Evolutionary conservation across 2,888 invertebrate genomes (phyloP).

Genomic region (Lymantria dispar): DNA sequence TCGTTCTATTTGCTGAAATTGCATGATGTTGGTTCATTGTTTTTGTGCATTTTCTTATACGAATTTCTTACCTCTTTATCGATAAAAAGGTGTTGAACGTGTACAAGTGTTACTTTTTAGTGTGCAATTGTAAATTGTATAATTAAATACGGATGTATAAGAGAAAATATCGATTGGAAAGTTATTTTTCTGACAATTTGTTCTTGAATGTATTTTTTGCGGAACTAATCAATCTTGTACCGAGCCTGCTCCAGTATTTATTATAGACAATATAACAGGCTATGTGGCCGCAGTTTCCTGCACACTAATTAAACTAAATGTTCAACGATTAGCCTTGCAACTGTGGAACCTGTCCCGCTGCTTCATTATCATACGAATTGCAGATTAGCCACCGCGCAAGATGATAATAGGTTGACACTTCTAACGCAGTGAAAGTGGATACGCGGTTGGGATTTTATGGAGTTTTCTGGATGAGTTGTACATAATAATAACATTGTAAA

Average conservation of each 20-base stretch:
- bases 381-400: constrained; percentile 47
- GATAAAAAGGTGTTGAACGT: not conserved
- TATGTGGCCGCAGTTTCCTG: constrained; percentile 49
- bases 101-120: not conserved
- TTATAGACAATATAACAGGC: constrained; percentile 15
- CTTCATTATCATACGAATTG: constrained; percentile 73
- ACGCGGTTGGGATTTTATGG: constrained; percentile 19
- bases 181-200: not conserved
- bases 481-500: too few relatives aligned
- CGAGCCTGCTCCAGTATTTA: constrained; percentile 7
- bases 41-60: constrained; percentile 1
- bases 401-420: constrained; percentile 64
- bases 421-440: constrained; percentile 62
- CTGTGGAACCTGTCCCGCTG: constrained; percentile 41
- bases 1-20: constrained; percentile 19
- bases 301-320: constrained; percentile 58
- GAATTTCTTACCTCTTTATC: not conserved
- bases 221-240: not conserved
- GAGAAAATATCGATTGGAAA: not conserved
- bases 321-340: constrained; percentile 50
- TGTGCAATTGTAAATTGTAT: not conserved
- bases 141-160: not conserved
- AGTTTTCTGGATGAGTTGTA: constrained; percentile 6
- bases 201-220: not conserved
- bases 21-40: constrained; percentile 11